A percentile compares a stretch with the other conserved stretches of the same genome.
Evolutionary conservation across 2,797 vertebrate species (phyloP).

Genomic region (Xenops minutus): DNA sequence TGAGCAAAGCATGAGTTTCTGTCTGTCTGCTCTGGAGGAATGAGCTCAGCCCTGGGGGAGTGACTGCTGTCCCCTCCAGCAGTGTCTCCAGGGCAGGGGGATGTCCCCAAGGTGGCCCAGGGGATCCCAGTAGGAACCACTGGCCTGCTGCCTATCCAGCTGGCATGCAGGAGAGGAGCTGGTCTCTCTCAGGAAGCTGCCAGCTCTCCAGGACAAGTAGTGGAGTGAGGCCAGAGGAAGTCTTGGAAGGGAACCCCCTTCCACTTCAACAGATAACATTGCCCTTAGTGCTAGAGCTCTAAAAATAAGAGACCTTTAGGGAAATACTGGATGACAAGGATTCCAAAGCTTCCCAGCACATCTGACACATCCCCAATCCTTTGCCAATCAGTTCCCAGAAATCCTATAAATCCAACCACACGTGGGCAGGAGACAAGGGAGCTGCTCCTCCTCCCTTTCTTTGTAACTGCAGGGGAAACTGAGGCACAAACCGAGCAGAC

Average conservation of each 20-base stretch:
- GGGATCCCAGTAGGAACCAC: neutral
- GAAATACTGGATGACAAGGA: neutral
- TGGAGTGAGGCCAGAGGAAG: neutral
- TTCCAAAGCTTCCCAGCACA: neutral
- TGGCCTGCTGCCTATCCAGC: neutral
- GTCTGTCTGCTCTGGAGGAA: neutral
- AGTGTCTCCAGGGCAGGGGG: fast-evolving
- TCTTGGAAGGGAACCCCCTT: neutral
- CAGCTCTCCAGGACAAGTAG: neutral
- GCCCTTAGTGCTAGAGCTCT: neutral
- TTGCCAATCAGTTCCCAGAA: neutral
- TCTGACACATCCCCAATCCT: neutral
- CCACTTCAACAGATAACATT: neutral
- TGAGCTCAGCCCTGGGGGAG: neutral
- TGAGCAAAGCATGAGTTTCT: neutral
- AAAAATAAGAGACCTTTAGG: neutral
- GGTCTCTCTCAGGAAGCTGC: neutral
- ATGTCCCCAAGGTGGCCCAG: neutral
- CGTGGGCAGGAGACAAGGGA: fast-evolving
- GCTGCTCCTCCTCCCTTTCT: neutral
- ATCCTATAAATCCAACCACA: neutral
- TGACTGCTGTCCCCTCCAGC: neutral
- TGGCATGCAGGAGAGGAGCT: neutral
- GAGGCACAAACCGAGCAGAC: neutral
- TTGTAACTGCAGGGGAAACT: neutral